phyloP scores from a whole-genome alignment of 2,113 vertebrate species.

The Emberiza fucata region DNA sequence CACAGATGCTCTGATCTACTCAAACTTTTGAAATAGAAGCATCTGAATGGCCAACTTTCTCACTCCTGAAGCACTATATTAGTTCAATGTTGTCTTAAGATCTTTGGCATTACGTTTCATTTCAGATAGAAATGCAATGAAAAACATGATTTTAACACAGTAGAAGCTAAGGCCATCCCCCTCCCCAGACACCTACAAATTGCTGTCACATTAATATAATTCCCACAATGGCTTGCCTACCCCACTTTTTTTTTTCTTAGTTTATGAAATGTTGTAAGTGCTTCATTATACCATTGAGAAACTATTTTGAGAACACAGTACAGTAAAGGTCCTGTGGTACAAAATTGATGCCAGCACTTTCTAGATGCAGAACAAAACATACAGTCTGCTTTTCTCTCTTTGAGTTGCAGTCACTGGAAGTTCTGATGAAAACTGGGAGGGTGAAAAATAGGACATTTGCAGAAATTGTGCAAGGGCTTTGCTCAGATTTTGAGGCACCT shows the following conservation, averaged over 20 bases:
- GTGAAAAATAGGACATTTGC: fast-evolving
- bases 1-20: neutral
- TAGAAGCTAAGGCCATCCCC: neutral
- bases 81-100: neutral
- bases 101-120: neutral
- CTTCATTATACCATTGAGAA: neutral
- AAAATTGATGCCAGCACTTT: neutral
- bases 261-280: neutral
- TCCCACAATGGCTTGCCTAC: neutral
- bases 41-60: neutral
- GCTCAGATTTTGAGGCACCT: neutral
- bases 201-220: neutral
- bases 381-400: neutral
- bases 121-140: neutral
- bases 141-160: neutral
- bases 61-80: neutral
- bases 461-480: neutral
- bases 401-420: neutral
- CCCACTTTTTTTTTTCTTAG: fast-evolving
- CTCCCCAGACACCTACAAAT: neutral
- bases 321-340: neutral
- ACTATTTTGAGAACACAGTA: neutral
- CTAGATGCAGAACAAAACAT: neutral
- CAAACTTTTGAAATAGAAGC: neutral
- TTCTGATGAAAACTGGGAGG: neutral